Conservation (phyloP, 2,888 invertebrate genomes). For the Odontomyia ornata region DNA sequence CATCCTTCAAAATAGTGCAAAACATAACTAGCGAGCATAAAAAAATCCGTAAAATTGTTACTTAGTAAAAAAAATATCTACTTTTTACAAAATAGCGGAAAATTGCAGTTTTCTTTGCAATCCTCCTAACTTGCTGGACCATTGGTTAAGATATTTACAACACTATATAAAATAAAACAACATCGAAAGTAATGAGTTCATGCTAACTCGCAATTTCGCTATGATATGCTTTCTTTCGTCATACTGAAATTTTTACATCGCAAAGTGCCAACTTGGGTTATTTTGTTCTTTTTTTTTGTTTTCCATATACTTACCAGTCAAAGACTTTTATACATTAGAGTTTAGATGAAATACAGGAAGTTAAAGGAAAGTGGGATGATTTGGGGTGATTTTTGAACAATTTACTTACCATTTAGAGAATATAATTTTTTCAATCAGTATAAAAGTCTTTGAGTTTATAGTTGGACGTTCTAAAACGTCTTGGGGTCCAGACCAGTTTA, state of each 20-base stretch:
- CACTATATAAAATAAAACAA: neutral
- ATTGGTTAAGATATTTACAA: neutral
- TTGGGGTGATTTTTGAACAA: too few relatives aligned
- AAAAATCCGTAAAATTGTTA: slow-evolving; percentile 11
- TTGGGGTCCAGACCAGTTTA: slow-evolving; percentile 12
- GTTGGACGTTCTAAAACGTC: slow-evolving; percentile 25
- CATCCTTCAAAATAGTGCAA: slow-evolving; percentile 25
- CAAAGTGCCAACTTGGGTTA: neutral
- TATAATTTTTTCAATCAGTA: neutral
- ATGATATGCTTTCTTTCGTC: neutral
- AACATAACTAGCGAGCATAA: slow-evolving; percentile 36
- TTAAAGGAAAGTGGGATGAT: too few relatives aligned
- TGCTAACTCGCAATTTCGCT: neutral
- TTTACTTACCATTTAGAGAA: neutral
- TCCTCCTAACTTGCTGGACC: neutral
- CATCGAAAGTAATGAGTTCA: slow-evolving; percentile 1
- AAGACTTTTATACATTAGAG: slow-evolving; percentile 21
- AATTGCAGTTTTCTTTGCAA: neutral
- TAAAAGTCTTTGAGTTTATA: slow-evolving; percentile 18
- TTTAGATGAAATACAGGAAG: neutral
- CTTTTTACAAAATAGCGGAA: slow-evolving; percentile 26
- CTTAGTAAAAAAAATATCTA: slow-evolving; percentile 8
- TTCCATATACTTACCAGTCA: slow-evolving; percentile 1
- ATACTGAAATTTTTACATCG: neutral
- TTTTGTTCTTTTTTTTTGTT: neutral